Evolutionary conservation across 2,113 vertebrate genomes (phyloP), one percentile per base, ranked within the genome.

Genomic region (Anolis sagrei): DNA sequence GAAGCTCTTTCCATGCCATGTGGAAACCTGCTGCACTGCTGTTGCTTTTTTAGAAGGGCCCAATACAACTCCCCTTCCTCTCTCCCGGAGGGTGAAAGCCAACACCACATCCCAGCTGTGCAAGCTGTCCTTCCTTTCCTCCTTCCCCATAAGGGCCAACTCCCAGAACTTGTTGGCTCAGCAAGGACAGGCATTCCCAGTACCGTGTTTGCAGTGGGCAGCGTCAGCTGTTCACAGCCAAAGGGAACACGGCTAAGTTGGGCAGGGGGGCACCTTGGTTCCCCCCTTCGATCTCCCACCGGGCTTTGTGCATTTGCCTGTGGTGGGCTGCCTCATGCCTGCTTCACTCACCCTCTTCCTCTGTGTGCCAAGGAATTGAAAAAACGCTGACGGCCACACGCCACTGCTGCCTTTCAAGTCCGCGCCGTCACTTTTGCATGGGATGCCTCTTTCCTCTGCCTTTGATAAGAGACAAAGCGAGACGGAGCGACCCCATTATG

Each of bases 61-160:
- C 34, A 39, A 16, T 5, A 5, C 34, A 1, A 13, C 49, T 73
- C 27, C 32, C 25, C 5, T 21, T 13, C 69, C 39, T 70, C 81
- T 72, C 34, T 74, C 51, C 51, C 25, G 19, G 39, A 44, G 72
- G 82, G 7, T 83, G 82, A 76, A 83, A 83, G 61, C 82, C 72
- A 83, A 83, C 82, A 83, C 82, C 82, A 76, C 21, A 14, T 48
- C 72, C 82, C 82, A 83, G 72, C 72, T 83, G 82, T 83, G 72
- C 72, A 48, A 81, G 14, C 82, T 44, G 34, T 49, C 58, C 72
- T 64, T n/a, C 69, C 69, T 64, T 6, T 27, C 62, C 62, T 23
- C 62, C 62, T 23, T 23, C 62, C 19, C 64, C 64, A 54, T 23
- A 7, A 9, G 27, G 27, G 27, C 36, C 39, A 7, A 18, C 61